phyloP scores from a whole-genome alignment of 2,113 vertebrate genomes.

The Thamnaconus septentrionalis region DNA sequence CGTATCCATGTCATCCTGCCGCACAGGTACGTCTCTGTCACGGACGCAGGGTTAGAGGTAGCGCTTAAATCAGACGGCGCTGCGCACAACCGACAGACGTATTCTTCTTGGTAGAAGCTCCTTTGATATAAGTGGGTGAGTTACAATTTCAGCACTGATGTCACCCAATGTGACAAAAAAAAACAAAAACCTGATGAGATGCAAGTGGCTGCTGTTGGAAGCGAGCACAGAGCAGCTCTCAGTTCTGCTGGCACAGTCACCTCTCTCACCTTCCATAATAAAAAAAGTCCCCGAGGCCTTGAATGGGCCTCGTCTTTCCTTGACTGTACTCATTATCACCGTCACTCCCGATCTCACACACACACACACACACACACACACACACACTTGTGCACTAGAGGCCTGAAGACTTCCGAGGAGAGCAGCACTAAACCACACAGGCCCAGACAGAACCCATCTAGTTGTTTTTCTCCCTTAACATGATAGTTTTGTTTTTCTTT shows the following conservation, averaged over 20 bases:
- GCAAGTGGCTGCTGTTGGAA: conserved; percentile 13
- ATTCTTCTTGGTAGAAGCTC: neutral
- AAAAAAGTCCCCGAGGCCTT: conserved; percentile 11
- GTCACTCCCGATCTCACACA: neutral
- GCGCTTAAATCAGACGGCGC: neutral
- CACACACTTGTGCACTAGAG: neutral
- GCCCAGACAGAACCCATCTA: too few relatives aligned
- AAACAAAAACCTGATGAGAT: neutral
- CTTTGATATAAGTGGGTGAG: neutral
- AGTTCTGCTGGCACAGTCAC: conserved; percentile 16
- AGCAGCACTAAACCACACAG: too few relatives aligned
- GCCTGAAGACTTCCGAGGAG: neutral
- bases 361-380: conserved; percentile 1
- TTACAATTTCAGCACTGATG: neutral
- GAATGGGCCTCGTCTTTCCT: neutral
- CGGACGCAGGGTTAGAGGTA: conserved; percentile 14
- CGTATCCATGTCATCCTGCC: conserved; percentile 63
- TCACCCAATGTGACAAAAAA: neutral
- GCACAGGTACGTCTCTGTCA: conserved; percentile 57
- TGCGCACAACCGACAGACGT: neutral
- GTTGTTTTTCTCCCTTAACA: too few relatives aligned
- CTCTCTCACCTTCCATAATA: conserved; percentile 27
- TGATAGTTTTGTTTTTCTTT: too few relatives aligned
- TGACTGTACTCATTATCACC: neutral
- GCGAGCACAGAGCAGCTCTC: conserved; percentile 4